Evolutionary conservation across 2,888 invertebrate species (phyloP), one percentile per base, ranked within the genome.

Genomic region (Eugnorisma glareosa): DNA sequence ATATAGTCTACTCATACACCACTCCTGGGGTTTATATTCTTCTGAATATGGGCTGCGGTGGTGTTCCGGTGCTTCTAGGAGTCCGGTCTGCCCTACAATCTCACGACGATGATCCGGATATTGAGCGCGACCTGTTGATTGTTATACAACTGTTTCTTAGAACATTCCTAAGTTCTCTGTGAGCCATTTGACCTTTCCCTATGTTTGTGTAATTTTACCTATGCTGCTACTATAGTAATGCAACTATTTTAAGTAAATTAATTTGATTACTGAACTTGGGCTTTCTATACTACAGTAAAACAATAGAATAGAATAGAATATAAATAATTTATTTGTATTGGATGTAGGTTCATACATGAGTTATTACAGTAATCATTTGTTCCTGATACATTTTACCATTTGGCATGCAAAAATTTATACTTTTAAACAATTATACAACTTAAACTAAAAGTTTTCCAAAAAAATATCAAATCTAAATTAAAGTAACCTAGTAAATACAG

Each of bases 41-140:
- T 59, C 18, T 59, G 31, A 59, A 18, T 31, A 31, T 31, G 8
- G 59, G 59, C 21, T 31, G 59, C 21, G 31, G 31, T 61, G 31
- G 10, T 61, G 18, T 59, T 31, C 35, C 11, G 2, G 35, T 10
- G 31, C 10, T 35, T 31, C 35, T 11, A 8, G 8, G 37, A 37
- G 40, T 28, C 15, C 40, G 15, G 40, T 64, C 18, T 8, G 18
- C 4, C 8, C 10, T n/a, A 64, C 24, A n/a, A 10, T 31, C 21
- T n/a, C 40, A 64, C 40, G n/a, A 40, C 40, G n/a, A 40, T 64
- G 37, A 64, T 28, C 35, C 28, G 72, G 72, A 48, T 72, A 48
- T 48, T 10, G 45, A 15, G n/a, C 40, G 21, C 21, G 10, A 35
- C 21, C 21, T 21, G 31, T 31, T n/a, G 28, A 48, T 37, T 28